These are phyloP conservation scores for Heterocephalus glaber DNA, from an alignment of 2,113 vertebrate species.

Conservation along the genomic window DNA sequence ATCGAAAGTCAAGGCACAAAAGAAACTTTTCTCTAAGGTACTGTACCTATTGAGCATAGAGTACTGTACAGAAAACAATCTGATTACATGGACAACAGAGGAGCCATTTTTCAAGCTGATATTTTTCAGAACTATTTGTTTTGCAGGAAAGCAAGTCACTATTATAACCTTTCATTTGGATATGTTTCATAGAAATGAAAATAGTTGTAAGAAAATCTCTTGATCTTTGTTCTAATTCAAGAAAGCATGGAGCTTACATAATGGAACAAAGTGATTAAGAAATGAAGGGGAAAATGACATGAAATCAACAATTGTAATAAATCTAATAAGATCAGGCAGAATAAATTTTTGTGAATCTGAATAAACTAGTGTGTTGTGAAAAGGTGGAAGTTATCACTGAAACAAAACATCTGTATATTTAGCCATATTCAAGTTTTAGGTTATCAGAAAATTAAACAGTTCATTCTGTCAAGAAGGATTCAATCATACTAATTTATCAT, in stretches of 20 bases:
- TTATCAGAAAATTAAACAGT: slow-evolving; percentile 1
- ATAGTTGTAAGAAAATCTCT: neutral
- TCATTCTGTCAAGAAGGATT: neutral
- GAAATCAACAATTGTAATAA: neutral
- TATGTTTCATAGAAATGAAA: neutral
- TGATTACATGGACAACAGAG: neutral
- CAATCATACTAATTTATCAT: neutral
- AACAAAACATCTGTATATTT: neutral
- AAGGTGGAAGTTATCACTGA: neutral
- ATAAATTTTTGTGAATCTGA: neutral
- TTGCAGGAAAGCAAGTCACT: neutral
- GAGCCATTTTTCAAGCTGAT: neutral
- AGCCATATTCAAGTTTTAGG: neutral
- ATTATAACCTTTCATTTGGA: neutral
- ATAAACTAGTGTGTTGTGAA: neutral
- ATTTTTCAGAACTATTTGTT: slow-evolving; percentile 14
- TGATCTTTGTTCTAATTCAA: neutral
- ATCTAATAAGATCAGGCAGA: neutral
- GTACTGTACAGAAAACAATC: neutral
- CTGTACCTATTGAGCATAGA: neutral
- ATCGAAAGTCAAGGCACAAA: neutral
- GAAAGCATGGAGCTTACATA: neutral
- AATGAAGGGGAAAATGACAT: neutral
- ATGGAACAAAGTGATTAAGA: neutral
- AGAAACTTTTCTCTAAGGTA: neutral